A percentile compares a stretch with the other conserved stretches of the same genome.
phyloP scores from a whole-genome alignment of 2,113 vertebrate genomes.

The Protomyctophum bolini region DNA sequence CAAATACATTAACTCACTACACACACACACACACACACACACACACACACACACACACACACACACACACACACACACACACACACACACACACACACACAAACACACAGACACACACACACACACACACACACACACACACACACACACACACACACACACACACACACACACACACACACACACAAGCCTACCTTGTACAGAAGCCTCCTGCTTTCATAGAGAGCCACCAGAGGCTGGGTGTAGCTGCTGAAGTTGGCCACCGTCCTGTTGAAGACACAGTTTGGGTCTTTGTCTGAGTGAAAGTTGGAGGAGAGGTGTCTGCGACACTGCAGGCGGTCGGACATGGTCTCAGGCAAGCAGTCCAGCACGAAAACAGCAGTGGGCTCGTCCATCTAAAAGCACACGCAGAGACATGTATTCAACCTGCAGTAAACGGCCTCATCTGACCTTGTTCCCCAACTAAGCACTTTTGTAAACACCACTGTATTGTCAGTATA shows the following conservation, averaged over 20 bases:
- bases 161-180: constrained; percentile 23
- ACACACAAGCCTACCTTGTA: constrained; percentile 78
- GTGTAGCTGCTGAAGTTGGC: constrained; percentile 78
- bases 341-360: constrained; percentile 84
- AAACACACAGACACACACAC: constrained; percentile 3
- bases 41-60: constrained; percentile 6
- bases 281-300: constrained; percentile 34
- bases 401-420: not conserved
- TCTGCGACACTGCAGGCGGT: constrained; percentile 74
- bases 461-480: not conserved
- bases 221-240: constrained; percentile 79
- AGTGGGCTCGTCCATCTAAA: constrained; percentile 86
- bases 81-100: constrained; percentile 32
- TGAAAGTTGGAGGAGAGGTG: constrained; percentile 36
- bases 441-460: no score
- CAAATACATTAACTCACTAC: constrained; percentile 31
- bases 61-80: constrained; percentile 18
- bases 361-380: constrained; percentile 87
- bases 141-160: constrained; percentile 1
- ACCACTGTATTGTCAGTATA: not conserved
- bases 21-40: constrained; percentile 33
- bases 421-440: no score
- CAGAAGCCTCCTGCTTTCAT: constrained; percentile 82
- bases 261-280: constrained; percentile 59
- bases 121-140: not conserved